Conservation (phyloP, 1,140 invertebrate species). For the Himalopsyche phryganea region DNA sequence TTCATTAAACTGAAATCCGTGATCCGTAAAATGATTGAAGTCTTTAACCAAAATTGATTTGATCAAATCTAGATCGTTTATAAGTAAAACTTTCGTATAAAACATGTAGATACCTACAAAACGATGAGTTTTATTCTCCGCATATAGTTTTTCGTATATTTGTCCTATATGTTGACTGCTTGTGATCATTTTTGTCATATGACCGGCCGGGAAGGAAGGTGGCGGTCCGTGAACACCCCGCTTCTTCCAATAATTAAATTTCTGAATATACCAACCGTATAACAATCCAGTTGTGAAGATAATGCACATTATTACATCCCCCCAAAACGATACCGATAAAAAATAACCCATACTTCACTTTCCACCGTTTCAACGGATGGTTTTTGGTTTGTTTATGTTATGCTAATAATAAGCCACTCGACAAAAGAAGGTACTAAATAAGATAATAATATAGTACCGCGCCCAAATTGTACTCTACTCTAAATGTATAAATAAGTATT, state of each 20-base stretch:
- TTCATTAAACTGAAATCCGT: conserved; percentile 45
- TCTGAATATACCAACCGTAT: too few species aligned
- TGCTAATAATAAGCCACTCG: too few species aligned
- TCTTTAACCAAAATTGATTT: conserved; percentile 59
- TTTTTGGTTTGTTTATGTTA: too few species aligned
- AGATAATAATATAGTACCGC: too few species aligned
- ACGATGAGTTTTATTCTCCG: conserved; percentile 41
- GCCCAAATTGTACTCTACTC: too few species aligned
- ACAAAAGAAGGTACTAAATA: too few species aligned
- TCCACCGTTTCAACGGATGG: too few species aligned
- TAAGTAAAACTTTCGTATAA: conserved; percentile 42
- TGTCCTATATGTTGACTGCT: conserved; percentile 40
- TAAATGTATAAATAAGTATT: too few species aligned
- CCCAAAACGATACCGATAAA: too few species aligned
- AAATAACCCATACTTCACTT: too few species aligned
- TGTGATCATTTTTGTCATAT: conserved; percentile 43
- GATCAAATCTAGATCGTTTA: conserved; percentile 38
- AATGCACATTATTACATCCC: too few species aligned
- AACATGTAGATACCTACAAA: conserved; percentile 47
- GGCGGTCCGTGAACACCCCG: conserved; percentile 41
- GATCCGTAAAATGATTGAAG: conserved; percentile 48
- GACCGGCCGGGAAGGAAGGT: conserved; percentile 44
- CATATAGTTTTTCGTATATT: conserved; percentile 41
- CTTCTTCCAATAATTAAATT: conserved; percentile 39
- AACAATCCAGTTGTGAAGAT: too few species aligned